Conservation (phyloP, 2,888 invertebrate genomes). For the Alloplasta piceator region DNA sequence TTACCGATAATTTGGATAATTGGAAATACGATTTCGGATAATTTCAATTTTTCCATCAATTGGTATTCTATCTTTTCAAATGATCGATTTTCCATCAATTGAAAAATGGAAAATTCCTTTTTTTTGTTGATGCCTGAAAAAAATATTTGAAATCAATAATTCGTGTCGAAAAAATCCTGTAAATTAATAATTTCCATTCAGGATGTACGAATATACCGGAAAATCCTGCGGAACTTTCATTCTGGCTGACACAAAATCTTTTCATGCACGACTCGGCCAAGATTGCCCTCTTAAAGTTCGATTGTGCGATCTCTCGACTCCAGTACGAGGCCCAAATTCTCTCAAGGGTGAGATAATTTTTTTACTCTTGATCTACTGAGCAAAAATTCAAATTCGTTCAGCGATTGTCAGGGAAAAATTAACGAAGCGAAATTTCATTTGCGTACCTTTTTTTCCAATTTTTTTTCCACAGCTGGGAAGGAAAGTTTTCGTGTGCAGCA, state of each 20-base stretch:
- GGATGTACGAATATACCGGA: constrained; percentile 85
- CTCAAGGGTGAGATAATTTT: constrained; percentile 81
- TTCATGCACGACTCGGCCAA: constrained; percentile 88
- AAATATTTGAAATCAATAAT: too few species aligned
- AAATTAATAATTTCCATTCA: constrained; percentile 72
- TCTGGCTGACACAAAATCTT: constrained; percentile 92
- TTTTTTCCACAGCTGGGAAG: constrained; percentile 65
- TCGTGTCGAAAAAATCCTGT: constrained; percentile 67
- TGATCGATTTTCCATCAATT: too few species aligned
- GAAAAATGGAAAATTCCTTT: too few species aligned
- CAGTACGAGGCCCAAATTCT: constrained; percentile 85
- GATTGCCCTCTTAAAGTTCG: constrained; percentile 86
- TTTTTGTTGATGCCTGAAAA: too few species aligned
- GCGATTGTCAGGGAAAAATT: too few species aligned
- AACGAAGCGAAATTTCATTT: too few species aligned
- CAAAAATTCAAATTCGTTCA: too few species aligned
- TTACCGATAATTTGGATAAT: too few species aligned
- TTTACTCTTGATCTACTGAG: too few species aligned
- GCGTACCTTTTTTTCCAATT: background rate
- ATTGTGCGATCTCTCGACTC: constrained; percentile 88
- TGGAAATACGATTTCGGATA: too few species aligned
- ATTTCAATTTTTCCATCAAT: too few species aligned
- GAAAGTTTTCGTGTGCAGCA: constrained; percentile 84
- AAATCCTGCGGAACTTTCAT: constrained; percentile 89
- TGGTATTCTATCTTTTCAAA: too few species aligned